phyloP scores from a whole-genome alignment of 2,113 vertebrate genomes.

The Colistium nudipinnis region DNA sequence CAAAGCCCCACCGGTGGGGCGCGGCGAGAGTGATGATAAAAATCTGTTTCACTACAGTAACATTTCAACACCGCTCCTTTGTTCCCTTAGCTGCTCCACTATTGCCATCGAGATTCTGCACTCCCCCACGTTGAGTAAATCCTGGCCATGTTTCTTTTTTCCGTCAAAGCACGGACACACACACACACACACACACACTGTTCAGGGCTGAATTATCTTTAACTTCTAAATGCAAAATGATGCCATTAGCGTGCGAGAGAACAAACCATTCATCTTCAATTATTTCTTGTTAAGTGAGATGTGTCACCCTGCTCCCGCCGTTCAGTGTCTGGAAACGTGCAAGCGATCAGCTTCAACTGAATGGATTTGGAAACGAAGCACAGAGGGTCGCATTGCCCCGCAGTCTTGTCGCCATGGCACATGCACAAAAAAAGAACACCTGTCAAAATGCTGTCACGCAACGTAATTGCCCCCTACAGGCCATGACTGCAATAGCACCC shows the following conservation, averaged over 20 bases:
- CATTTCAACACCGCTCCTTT: conserved; percentile 60
- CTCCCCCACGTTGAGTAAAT: conserved; percentile 18
- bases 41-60: conserved; percentile 62
- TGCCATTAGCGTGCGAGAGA: conserved; percentile 62
- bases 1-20: conserved; percentile 20
- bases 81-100: conserved; percentile 62
- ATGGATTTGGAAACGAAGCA: conserved; percentile 30
- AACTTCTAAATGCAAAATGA: conserved; percentile 42
- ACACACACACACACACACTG: background rate
- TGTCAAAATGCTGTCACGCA: conserved; percentile 41
- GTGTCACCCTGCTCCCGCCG: conserved; percentile 23
- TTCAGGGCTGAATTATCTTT: conserved; percentile 38
- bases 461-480: conserved; percentile 81
- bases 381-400: conserved; percentile 1
- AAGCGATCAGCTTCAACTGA: conserved; percentile 40
- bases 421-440: background rate
- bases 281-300: conserved; percentile 48
- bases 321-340: conserved; percentile 23
- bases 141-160: conserved; percentile 36
- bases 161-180: conserved; percentile 37
- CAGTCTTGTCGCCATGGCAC: background rate
- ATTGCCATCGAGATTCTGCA: conserved; percentile 32
- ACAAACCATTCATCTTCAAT: conserved; percentile 53
- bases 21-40: conserved; percentile 38
- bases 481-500: conserved; percentile 40